These are phyloP conservation scores for Drosophila conformis DNA, from an alignment of 2,888 invertebrate genomes.

Conservation along the genomic window DNA sequence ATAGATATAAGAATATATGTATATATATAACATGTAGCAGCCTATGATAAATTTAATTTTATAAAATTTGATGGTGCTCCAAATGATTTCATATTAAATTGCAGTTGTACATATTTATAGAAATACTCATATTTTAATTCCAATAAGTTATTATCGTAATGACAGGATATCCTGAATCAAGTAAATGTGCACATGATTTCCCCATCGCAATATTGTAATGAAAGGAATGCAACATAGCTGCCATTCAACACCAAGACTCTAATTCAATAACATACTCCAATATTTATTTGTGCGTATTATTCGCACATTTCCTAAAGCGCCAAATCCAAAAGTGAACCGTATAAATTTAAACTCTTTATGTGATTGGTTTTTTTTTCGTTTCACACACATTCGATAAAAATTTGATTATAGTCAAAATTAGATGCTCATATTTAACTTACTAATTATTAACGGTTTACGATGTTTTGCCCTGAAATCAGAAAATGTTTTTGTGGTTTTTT, in stretches of 20 bases:
- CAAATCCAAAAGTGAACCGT: constrained; percentile 22
- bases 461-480: constrained; percentile 44
- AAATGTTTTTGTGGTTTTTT: constrained; percentile 17
- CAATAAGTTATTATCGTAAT: background rate
- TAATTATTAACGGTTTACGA: constrained; percentile 58
- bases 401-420: constrained; percentile 51
- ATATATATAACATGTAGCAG: background rate
- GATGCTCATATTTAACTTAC: constrained; percentile 58
- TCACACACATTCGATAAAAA: constrained; percentile 65
- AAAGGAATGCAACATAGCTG: background rate
- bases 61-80: background rate
- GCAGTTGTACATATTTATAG: background rate
- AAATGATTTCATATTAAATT: background rate
- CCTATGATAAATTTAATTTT: background rate
- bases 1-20: no score
- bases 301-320: constrained; percentile 33
- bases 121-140: background rate
- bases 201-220: background rate
- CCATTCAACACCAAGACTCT: constrained; percentile 1
- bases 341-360: constrained; percentile 34
- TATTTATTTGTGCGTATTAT: constrained; percentile 10
- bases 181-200: background rate
- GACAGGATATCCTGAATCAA: background rate
- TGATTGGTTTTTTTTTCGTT: constrained; percentile 30
- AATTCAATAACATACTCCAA: constrained; percentile 1